Evolutionary conservation across 2,113 vertebrate species (phyloP).

Genomic region (Lanius ludovicianus): DNA sequence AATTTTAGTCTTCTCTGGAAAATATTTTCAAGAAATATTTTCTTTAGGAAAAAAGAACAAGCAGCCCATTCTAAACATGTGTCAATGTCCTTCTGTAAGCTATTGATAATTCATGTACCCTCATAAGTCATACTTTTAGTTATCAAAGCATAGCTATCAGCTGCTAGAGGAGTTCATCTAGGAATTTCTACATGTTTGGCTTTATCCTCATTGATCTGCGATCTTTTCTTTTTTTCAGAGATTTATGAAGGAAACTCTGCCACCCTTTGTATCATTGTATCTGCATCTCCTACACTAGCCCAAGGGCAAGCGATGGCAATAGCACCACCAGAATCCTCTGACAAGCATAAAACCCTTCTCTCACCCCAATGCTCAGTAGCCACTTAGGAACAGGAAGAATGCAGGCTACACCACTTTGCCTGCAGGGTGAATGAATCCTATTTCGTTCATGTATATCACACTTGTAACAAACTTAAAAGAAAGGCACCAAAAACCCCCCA

Average conservation of each 20-base stretch:
- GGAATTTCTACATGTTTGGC: neutral
- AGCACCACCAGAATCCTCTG: neutral
- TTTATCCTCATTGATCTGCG: neutral
- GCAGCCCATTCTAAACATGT: neutral
- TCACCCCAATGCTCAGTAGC: neutral
- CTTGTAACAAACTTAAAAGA: neutral
- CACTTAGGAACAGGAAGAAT: neutral
- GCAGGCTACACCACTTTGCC: neutral
- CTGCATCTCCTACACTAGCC: neutral
- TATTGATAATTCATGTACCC: neutral
- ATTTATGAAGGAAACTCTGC: neutral
- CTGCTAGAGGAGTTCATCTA: neutral
- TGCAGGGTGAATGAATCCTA: neutral
- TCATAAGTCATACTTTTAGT: neutral
- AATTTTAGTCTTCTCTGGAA: neutral
- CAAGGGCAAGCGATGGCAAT: neutral
- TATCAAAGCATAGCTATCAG: neutral
- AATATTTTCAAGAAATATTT: neutral
- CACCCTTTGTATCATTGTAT: neutral
- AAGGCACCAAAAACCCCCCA: rapidly evolving
- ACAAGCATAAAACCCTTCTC: neutral
- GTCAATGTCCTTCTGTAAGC: neutral
- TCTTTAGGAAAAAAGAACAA: neutral
- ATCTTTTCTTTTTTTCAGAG: neutral
- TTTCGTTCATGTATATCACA: neutral